Base-by-base conservation (phyloP, 2,797 vertebrate species). In the Anableps anableps region DNA sequence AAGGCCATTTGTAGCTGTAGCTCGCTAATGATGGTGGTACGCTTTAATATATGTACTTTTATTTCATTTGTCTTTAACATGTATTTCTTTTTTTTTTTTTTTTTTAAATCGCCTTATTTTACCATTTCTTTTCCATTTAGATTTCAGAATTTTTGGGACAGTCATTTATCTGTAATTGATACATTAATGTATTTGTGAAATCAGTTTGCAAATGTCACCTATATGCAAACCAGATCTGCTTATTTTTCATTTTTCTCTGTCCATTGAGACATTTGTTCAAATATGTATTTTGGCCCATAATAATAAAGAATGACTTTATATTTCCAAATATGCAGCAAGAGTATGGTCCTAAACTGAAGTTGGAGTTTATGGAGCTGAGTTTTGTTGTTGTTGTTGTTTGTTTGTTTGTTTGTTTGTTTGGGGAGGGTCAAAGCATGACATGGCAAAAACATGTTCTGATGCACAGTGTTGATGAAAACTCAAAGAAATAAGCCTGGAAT, bases 291-390 rank as follows among this genome's bases (percentile, higher is more conserved):
- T 91, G 68, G 81, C 87, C 86, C 84, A 74, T 58, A 87, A 92
- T 90, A 91, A 92, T 90, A 91, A 93, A 93, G 84, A 87, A 89
- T 86, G n/a, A 80, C 81, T 92, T 91, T 91, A 94, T 94, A 93
- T 91, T 94, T 94, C 84, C 84, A 88, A 75, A 80, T 68, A 47
- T 81, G 85, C 72, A 82, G 71, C 81, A 6, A 31, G 72, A 72
- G 68, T 51, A 47, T 85, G 74, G 76, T 78, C 60, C 82, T 34
- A 81, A 76, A n/a, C 72, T 60, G 19, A 53, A 34, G 58, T 48
- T 4, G 1, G 31, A 78, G 29, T 14, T 26, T 7, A 34, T 74
- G 16, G 11, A 79, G 45, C 51, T 64, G 73, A 34, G 48, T 45
- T 31, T 34, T 21, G 19, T 21, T 13, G 41, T 68, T 68, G 2